Evolutionary conservation across 2,888 invertebrate species (phyloP).

Genomic region (Notocelia uddmanniana): DNA sequence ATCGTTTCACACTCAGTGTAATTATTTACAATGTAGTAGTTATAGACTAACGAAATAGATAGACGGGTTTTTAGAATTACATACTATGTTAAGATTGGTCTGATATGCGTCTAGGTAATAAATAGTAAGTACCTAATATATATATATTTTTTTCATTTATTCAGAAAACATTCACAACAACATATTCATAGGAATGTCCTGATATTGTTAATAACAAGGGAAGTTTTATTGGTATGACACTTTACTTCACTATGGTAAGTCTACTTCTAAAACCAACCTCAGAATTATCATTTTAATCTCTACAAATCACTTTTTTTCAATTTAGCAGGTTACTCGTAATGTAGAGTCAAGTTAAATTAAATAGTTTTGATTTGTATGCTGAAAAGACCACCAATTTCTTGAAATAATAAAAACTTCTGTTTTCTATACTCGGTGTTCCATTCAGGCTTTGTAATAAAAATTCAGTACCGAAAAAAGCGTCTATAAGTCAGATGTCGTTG

Average conservation of each 20-base stretch:
- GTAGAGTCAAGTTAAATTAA: background rate
- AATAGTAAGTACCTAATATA: no score
- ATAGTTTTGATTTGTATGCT: background rate
- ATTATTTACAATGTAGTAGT: slow-evolving; percentile 29
- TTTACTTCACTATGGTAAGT: no score
- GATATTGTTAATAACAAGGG: background rate
- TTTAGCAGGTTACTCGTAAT: background rate
- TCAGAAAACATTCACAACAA: no score
- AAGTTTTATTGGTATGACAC: no score
- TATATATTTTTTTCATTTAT: no score
- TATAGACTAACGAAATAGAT: slow-evolving; percentile 11
- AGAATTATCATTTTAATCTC: no score
- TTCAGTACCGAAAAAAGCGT: background rate
- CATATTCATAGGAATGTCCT: no score
- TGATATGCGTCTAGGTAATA: no score
- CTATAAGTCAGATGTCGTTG: slow-evolving; percentile 13
- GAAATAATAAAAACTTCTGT: background rate
- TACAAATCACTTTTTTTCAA: no score
- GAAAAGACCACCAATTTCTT: background rate
- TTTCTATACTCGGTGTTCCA: background rate
- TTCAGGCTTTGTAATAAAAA: background rate
- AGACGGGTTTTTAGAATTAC: background rate
- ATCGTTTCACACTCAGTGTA: slow-evolving; percentile 36
- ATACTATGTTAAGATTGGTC: no score
- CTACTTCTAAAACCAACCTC: no score